Base-by-base conservation (phyloP, 2,113 vertebrate species). In the Ardeotis arabs region DNA sequence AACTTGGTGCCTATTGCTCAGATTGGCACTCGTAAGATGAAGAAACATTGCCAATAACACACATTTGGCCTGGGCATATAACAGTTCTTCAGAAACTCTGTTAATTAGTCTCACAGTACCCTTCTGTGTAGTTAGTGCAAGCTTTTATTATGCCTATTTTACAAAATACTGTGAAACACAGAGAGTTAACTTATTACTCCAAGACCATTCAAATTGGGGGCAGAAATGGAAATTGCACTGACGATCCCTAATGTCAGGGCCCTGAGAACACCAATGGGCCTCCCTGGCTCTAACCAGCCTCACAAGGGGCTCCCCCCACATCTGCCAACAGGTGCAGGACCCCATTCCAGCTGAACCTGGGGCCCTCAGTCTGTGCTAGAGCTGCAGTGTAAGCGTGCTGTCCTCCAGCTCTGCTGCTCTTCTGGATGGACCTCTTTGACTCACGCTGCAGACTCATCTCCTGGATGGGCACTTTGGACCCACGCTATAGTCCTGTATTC, bases 311-410 rank as follows among this genome's bases (percentile, higher is more conserved):
- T 77, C 23, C 23, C 15, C 28, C 76, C 14, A 22, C 31, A 37
- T 7, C 9, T 50, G 12, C 23, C 33, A 33, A 35, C 35, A 35
- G 35, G 27, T 14, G 35, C 10, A 17, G 45, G 59, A 17, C 37
- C 7, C 29, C 28, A 8, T 41, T 47, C 59, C 72, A 72, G 7
- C 47, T 44, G 47, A 55, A 25, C 29, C 33, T 13, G 3, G 59
- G 13, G 12, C n/a, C 10, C 15, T 50, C 66, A 6, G 47, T 24
- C 39, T 37, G 53, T 55, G 53, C 13, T 35, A 15, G 47, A 55
- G 53, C 29, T 64, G 24, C 0, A 0, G 5, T 41, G 9, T 9
- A 17, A 3, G 4, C 8, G 17, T 35, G 39, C 7, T 31, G 49
- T 7, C 31, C 35, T 50, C 45, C 47, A 56, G 29, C 27, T 67